Evolutionary conservation across 92 coral and sea anemone genomes (phyloP).

Genomic region (Ricordea florida): DNA sequence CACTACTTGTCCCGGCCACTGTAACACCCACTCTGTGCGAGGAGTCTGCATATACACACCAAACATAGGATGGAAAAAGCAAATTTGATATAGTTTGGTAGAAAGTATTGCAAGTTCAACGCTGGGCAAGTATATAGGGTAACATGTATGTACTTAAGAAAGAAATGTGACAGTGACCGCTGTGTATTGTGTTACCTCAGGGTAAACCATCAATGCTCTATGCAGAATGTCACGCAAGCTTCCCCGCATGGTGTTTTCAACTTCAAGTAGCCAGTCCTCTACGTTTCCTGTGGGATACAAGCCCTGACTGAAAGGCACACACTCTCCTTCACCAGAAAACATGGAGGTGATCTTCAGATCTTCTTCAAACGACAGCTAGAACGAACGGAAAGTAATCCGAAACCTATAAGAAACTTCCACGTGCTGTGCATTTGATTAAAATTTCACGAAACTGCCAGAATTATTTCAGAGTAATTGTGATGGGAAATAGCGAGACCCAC

Average conservation of each 20-base stretch:
- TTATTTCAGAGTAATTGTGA: no score
- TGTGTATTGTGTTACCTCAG: no score
- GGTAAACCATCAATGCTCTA: conserved; percentile 76
- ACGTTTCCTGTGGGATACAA: conserved; percentile 97
- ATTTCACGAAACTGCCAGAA: no score
- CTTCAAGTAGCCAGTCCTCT: conserved; percentile 98
- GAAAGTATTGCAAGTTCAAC: neutral
- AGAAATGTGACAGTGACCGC: no score
- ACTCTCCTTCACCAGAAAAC: conserved; percentile 99
- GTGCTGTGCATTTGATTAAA: neutral
- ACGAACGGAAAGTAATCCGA: neutral
- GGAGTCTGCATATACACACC: conserved; percentile 60
- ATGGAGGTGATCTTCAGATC: conserved; percentile 95
- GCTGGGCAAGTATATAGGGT: no score
- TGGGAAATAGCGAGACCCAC: no score
- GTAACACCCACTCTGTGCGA: conserved; percentile 95
- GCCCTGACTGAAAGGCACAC: conserved; percentile 84
- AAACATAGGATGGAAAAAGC: neutral
- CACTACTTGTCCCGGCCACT: conserved; percentile 98
- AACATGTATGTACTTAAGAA: no score
- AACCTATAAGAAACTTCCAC: neutral
- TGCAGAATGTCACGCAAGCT: conserved; percentile 87
- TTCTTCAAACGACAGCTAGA: conserved; percentile 90
- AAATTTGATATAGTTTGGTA: neutral
- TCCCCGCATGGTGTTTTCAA: conserved; percentile 91